phyloP scores from a whole-genome alignment of 2,113 vertebrate genomes.

The Corydoras maculifer region DNA sequence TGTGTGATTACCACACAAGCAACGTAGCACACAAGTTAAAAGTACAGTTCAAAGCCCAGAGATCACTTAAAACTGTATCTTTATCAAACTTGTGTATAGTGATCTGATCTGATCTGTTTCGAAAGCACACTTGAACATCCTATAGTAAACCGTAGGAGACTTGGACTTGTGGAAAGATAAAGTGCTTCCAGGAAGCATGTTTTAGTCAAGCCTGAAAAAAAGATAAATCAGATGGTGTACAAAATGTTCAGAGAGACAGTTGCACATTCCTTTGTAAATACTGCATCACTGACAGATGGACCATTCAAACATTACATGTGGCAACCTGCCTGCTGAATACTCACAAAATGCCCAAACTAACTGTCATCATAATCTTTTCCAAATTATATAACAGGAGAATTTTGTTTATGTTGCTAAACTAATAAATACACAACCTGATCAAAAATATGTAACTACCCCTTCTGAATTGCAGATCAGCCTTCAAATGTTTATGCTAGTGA shows the following conservation, averaged over 20 bases:
- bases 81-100: conserved; percentile 11
- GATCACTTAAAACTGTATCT: conserved; percentile 14
- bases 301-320: conserved; percentile 44
- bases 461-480: no score
- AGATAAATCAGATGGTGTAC: neutral
- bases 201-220: neutral
- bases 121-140: no score
- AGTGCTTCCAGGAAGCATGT: neutral
- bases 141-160: neutral
- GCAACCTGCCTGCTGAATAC: conserved; percentile 54
- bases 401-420: neutral
- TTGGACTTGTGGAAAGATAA: neutral
- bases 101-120: conserved; percentile 1
- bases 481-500: no score
- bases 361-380: neutral
- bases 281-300: conserved; percentile 13
- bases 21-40: neutral
- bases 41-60: neutral
- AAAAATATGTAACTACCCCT: no score
- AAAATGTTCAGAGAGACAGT: neutral
- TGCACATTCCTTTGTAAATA: conserved; percentile 45
- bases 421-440: no score
- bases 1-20: neutral
- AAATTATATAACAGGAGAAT: no score
- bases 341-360: conserved; percentile 2